Evolutionary conservation across 2,113 vertebrate species (phyloP), one percentile per base, ranked within the genome.

Genomic region (Scytalopus superciliaris): DNA sequence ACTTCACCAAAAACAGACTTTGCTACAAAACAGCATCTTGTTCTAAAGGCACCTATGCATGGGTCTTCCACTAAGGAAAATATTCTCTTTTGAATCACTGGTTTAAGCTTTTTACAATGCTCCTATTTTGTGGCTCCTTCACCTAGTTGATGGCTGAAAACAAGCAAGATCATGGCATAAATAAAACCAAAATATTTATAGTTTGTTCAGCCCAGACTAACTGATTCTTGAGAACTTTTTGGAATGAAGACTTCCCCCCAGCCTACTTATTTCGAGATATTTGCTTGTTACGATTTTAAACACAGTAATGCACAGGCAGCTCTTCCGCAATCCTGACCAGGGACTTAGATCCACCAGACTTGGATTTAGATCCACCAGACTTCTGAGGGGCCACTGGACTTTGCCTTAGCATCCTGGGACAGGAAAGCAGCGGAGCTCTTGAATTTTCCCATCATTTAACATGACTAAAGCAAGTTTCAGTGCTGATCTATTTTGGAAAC

Each of bases 401-500:
- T 77, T 89, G 70, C 55, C 68, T 45, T 68, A 8, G 37, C 45
- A 49, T 57, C 35, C 33, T 67, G 42, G 60, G 28, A 30, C 45
- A 86, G 64, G 52, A 83, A 89, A 78, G 21, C 82, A 81, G 64
- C 79, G 67, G 47, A 70, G 39, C 25, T 18, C 39, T 49, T 77
- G 42, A 35, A 12, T 84, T 85, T 87, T 88, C 66, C 81, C n/a
- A 59, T 55, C 63, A 21, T 53, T 84, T 75, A 73, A 47, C 39
- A 42, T 25, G 80, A 86, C 19, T 81, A 70, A 93, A 88, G 22
- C 47, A 66, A 94, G 52, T 81, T 90, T 94, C 23, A 1, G 68
- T 62, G 40, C 60, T 50, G 74, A 25, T 83, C 73, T 84, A 25
- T 93, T 96, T 95, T 89, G 59, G 87, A 89, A 87, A 35, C 39